phyloP scores from a whole-genome alignment of 2,797 vertebrate genomes.

The Sebastiscus tertius region DNA sequence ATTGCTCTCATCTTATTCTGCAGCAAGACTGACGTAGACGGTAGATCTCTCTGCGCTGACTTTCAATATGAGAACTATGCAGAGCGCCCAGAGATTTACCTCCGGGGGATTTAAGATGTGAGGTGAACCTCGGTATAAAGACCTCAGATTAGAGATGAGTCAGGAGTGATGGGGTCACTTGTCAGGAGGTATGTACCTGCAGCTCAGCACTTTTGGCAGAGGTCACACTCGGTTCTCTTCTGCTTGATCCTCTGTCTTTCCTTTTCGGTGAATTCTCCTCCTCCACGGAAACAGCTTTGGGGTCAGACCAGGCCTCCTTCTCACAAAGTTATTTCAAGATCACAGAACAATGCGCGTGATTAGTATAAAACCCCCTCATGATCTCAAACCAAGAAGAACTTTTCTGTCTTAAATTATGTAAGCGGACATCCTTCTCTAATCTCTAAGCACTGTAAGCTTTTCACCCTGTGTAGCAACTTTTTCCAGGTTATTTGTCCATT shows the following conservation, averaged over 20 bases:
- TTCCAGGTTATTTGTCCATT: slow-evolving; percentile 12
- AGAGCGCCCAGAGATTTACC: background rate
- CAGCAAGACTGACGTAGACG: background rate
- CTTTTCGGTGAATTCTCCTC: slow-evolving; percentile 26
- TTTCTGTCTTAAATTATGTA: slow-evolving; percentile 25
- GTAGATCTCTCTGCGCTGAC: slow-evolving; percentile 11
- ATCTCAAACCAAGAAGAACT: slow-evolving; percentile 46
- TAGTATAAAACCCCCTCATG: slow-evolving; percentile 40
- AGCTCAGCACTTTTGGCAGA: slow-evolving; percentile 61
- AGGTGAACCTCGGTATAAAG: slow-evolving; percentile 29
- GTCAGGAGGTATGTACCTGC: slow-evolving; percentile 74
- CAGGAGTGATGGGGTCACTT: slow-evolving; percentile 43
- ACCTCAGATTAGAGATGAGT: slow-evolving; percentile 43
- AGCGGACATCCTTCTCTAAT: slow-evolving; percentile 30
- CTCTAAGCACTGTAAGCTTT: slow-evolving; percentile 39
- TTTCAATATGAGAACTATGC: slow-evolving; percentile 33
- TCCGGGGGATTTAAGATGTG: slow-evolving; percentile 14
- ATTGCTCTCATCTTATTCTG: background rate
- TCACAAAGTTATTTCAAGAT: slow-evolving; percentile 48
- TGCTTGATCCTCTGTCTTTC: slow-evolving; percentile 21
- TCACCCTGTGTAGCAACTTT: background rate
- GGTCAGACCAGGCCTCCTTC: slow-evolving; percentile 41
- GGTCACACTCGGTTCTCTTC: slow-evolving; percentile 16
- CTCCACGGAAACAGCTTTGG: slow-evolving; percentile 9
- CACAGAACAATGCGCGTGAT: slow-evolving; percentile 38